Evolutionary conservation across 2,888 invertebrate genomes (phyloP), one percentile per base, ranked within the genome.

Genomic region (Amiota communis): DNA sequence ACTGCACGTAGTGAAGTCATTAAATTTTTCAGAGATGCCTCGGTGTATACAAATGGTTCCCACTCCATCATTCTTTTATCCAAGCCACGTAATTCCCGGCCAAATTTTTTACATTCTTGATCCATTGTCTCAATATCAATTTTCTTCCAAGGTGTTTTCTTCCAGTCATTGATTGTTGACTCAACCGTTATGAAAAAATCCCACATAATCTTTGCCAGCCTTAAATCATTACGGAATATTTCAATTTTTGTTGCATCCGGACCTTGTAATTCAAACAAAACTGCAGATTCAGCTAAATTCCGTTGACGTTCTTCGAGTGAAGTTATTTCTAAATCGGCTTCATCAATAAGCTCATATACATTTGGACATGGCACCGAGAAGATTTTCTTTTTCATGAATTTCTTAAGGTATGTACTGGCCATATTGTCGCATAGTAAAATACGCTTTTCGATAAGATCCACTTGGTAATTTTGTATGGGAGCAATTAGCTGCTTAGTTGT

Each of bases 41-140:
- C 98, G 77, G 96, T 92, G 36, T 93, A 92, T n/a, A 91, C 85
- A 87, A 95, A 98, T 3, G 96, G 93, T 74, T 96, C 94, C 96
- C 94, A 94, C 70, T 82, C 87, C 87, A 95, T 92, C 87, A 96
- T 92, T 77, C 96, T 95, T 84, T 97, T 97, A 75, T 96, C 94
- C 84, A 98, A 90, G 49, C 91, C 92, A 79, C 96, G 91, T 48
- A 97, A 89, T 81, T 97, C 97, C 86, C 97, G 97, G 0, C 95
- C 94, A 87, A 97, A 96, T 81, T 95, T 94, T 89, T 98, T 98
- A 90, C 97, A 96, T 87, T 98, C 97, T 89, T 96, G 94, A 87
- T 98, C 98, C 96, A 98, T 97, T 71, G 93, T 93, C 84, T 98
- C 98, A 1, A 97, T 96, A 84, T 98, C 97, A 75, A 98, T 96